Evolutionary conservation across 2,113 vertebrate species (phyloP).

Genomic region (Onychostruthus taczanowskii): DNA sequence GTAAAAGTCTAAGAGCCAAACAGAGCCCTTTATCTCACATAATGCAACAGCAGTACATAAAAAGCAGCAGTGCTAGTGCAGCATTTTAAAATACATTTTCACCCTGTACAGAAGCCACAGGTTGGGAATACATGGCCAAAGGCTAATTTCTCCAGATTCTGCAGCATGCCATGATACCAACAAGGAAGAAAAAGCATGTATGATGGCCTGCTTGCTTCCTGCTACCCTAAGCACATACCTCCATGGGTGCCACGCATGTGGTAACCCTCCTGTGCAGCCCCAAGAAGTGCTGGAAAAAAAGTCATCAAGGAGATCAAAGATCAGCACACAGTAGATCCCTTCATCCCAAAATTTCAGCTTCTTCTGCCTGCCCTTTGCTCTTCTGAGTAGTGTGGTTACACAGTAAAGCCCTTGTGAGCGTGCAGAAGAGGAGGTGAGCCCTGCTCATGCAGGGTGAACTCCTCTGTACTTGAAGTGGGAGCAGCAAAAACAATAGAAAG

Average conservation of each 20-base stretch:
- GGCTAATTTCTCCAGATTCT: not conserved
- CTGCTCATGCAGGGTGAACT: not conserved
- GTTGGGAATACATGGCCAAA: not conserved
- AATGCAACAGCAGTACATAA: not conserved
- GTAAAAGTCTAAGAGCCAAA: not conserved
- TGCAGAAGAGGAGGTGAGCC: not conserved
- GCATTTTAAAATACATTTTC: not conserved
- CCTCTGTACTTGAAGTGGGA: not conserved
- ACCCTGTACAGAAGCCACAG: not conserved
- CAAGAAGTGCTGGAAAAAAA: not conserved
- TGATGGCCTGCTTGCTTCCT: not conserved
- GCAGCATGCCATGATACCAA: not conserved
- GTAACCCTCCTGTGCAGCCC: not conserved
- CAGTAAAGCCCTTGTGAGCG: not conserved
- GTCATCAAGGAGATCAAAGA: not conserved
- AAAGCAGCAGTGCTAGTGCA: not conserved
- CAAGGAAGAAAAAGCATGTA: fast-evolving
- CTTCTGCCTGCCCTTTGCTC: not conserved
- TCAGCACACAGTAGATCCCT: not conserved
- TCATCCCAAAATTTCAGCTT: not conserved
- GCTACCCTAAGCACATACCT: fast-evolving
- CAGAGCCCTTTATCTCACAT: not conserved
- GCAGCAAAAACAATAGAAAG: not conserved
- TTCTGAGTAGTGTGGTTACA: not conserved
- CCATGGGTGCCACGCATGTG: not conserved